phyloP scores from a whole-genome alignment of 2,113 vertebrate species.

The Rhinolophus ferrumequinum region DNA sequence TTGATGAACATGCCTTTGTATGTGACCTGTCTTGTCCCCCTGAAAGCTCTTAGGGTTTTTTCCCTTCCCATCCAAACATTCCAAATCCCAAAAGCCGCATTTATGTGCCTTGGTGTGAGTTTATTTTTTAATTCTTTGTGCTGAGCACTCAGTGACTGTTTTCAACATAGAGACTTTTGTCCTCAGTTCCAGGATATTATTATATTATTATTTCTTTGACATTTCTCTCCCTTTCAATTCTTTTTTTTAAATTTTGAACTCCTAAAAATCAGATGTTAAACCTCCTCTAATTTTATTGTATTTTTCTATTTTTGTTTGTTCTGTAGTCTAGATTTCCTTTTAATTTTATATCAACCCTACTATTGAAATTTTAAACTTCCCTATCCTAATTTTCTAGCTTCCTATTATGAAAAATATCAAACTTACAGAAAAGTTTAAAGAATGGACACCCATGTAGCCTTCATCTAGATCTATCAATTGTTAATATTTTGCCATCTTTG shows the following conservation, averaged over 20 bases:
- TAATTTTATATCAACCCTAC: neutral
- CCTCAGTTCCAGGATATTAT: neutral
- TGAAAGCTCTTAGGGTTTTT: neutral
- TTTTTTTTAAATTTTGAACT: neutral
- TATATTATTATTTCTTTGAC: neutral
- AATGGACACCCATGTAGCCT: neutral
- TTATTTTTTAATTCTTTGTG: neutral
- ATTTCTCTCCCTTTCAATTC: neutral
- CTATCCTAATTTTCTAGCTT: neutral
- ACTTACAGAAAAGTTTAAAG: neutral
- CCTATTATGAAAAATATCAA: neutral
- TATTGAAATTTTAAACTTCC: neutral
- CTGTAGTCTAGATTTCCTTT: neutral
- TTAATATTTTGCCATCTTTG: neutral
- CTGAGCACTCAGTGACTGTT: neutral
- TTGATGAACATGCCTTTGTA: neutral
- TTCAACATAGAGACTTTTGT: neutral
- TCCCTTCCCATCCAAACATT: too few species aligned
- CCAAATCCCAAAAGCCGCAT: neutral
- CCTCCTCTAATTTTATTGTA: neutral
- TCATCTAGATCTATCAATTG: neutral
- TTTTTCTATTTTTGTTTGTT: neutral
- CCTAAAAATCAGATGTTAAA: neutral
- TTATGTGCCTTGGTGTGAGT: neutral
- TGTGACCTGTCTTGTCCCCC: neutral